Evolutionary conservation across 2,888 invertebrate species (phyloP).

Genomic region (Matsumyia berberina): DNA sequence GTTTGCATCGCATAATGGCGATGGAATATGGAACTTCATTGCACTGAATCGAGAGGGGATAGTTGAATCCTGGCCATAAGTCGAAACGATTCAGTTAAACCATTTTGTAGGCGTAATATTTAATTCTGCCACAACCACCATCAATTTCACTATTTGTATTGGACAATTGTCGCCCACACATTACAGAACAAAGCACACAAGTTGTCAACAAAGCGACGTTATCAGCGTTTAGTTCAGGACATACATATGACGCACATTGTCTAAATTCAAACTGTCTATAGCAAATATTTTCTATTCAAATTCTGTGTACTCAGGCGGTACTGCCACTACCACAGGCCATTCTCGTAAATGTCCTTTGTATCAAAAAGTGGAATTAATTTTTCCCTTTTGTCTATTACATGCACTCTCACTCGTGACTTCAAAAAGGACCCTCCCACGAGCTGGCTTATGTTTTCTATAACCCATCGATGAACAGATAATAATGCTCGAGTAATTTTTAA

Average conservation of each 20-base stretch:
- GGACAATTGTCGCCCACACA: conserved; percentile 14
- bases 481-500: not conserved
- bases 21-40: too few relatives aligned
- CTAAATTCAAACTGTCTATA: too few relatives aligned
- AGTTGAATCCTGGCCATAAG: too few relatives aligned
- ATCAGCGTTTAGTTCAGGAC: conserved; percentile 6
- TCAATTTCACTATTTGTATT: conserved; percentile 3
- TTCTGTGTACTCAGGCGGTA: not conserved
- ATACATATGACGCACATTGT: conserved; percentile 1
- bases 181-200: conserved; percentile 4
- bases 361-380: conserved; percentile 7
- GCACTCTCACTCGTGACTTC: too few relatives aligned
- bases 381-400: not conserved
- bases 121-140: not conserved
- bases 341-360: not conserved
- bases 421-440: not conserved
- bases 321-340: not conserved
- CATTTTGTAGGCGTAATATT: not conserved
- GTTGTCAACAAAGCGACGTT: conserved; percentile 19
- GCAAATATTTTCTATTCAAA: conserved; percentile 14
- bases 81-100: not conserved
- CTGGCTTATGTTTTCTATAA: not conserved
- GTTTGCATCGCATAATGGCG: too few relatives aligned
- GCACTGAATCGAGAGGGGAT: too few relatives aligned
- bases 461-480: not conserved